Base-by-base conservation (phyloP, 2,113 vertebrate genomes). In the Oostethus manadensis region DNA sequence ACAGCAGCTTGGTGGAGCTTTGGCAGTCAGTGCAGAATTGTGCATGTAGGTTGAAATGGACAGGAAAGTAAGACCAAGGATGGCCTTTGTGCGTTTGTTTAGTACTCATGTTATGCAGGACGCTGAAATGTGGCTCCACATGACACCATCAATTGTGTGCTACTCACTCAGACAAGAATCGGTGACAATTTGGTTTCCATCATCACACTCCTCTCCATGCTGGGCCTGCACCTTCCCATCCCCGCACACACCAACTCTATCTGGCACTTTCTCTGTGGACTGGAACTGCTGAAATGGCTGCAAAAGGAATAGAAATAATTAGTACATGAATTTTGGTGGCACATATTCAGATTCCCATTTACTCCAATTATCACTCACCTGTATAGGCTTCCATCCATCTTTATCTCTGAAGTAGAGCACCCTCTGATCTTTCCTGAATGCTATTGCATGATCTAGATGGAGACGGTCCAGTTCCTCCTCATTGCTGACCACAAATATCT, bases 401-500 rank as follows among this genome's bases (percentile, higher is more conserved):
- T 87, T 91, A 70, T 98, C 95, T 84, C 91, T 94, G 83, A 95
- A 98, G 86, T 94, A 98, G 59, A 98, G 89, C 40, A 90, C 87
- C 74, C 89, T 89, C 81, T 94, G 91, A 70, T 98, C 95, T 87
- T 92, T 94, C 79, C 93, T 90, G 76, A 96, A 93, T 20, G 91
- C 95, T 33, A 98, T 88, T 0, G 93, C 89, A 0, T 95, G 93
- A 60, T 92, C 90, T 0, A 88, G 88, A 57, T 88, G 88, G 29
- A 98, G 77, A 23, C 59, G 86, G 14, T 86, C 81, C 73, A 98
- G 73, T 64, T 96, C 95, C 60, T 94, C 94, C 76, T 91, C 90
- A 77, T 86, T 92, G 77, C 89, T 93, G 56, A 98, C 93, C 76
- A 98, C 92, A 88, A 93, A 98, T 86, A 98, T 96, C 95, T 96